A percentile compares a stretch with the other conserved stretches of the same genome.
These are phyloP conservation scores for Gambusia yucatana DNA, from an alignment of 2,797 vertebrate species.

Conservation along the genomic window DNA sequence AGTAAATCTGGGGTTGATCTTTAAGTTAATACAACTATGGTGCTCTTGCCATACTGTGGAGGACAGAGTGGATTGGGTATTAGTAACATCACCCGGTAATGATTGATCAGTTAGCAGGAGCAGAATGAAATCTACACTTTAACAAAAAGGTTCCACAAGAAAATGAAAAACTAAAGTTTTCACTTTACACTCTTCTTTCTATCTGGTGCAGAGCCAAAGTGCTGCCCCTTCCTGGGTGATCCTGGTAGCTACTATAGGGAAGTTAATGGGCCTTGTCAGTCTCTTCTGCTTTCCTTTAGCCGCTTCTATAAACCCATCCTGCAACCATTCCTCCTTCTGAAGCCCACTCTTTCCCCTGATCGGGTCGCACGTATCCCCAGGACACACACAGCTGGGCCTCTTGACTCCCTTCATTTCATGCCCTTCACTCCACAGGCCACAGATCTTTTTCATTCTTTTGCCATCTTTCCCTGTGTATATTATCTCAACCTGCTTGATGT, in stretches of 20 bases:
- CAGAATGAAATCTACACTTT: background rate
- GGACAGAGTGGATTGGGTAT: background rate
- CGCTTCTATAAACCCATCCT: slow-evolving; percentile 44
- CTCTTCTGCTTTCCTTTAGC: slow-evolving; percentile 55
- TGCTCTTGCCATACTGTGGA: background rate
- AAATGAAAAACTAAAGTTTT: slow-evolving; percentile 13
- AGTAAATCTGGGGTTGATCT: background rate
- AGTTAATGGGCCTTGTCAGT: slow-evolving; percentile 73
- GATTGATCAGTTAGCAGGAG: background rate
- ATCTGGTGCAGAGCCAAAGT: slow-evolving; percentile 33
- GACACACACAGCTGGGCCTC: slow-evolving; percentile 66
- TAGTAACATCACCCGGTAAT: background rate
- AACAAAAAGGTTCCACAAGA: background rate
- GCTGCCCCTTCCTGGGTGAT: slow-evolving; percentile 37
- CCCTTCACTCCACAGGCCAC: slow-evolving; percentile 69
- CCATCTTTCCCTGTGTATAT: slow-evolving; percentile 56
- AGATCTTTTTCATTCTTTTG: slow-evolving; percentile 64
- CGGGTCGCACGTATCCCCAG: slow-evolving; percentile 54
- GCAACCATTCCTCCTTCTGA: slow-evolving; percentile 34
- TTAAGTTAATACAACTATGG: background rate
- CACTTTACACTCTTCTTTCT: slow-evolving; percentile 13
- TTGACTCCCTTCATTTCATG: slow-evolving; percentile 77
- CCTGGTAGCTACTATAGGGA: slow-evolving; percentile 52
- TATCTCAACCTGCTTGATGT: slow-evolving; percentile 56
- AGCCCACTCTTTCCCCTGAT: slow-evolving; percentile 44